Conservation (phyloP, 2,888 invertebrate genomes). For the Netelia inedita region DNA sequence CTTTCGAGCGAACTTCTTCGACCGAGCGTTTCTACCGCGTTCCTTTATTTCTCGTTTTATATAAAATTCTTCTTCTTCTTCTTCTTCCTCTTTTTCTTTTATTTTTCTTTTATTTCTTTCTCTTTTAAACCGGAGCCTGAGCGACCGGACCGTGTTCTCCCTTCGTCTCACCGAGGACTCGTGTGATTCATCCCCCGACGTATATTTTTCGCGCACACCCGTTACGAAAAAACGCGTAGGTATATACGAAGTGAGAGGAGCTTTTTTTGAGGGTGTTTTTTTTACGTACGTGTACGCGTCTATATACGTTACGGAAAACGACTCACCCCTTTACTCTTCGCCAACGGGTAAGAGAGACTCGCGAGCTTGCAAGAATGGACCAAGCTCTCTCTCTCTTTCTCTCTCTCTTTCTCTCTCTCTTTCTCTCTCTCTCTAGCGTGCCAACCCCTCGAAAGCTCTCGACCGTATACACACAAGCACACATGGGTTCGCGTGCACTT, state of each 20-base stretch:
- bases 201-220: constrained; percentile 60
- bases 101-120: constrained; percentile 20
- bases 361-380: background rate
- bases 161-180: constrained; percentile 41
- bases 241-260: background rate
- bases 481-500: constrained; percentile 18
- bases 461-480: background rate
- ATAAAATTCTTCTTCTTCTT: constrained; percentile 3
- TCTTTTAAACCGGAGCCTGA: constrained; percentile 29
- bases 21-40: constrained; percentile 31
- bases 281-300: background rate
- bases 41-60: constrained; percentile 40
- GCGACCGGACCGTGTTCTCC: constrained; percentile 41
- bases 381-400: constrained; percentile 17
- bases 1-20: constrained; percentile 59
- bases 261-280: background rate
- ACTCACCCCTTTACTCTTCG: constrained; percentile 12
- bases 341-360: constrained; percentile 13
- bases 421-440: background rate
- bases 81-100: constrained; percentile 11
- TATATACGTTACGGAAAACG: background rate
- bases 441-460: constrained; percentile 8
- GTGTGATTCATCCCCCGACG: constrained; percentile 58
- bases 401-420: too few relatives aligned
- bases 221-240: constrained; percentile 7